Percentiles rank a stretch among this genome's conserved stretches.
These are phyloP conservation scores for Aphelenchoides fujianensis DNA, from an alignment of 1,140 invertebrate genomes.

Conservation along the genomic window DNA sequence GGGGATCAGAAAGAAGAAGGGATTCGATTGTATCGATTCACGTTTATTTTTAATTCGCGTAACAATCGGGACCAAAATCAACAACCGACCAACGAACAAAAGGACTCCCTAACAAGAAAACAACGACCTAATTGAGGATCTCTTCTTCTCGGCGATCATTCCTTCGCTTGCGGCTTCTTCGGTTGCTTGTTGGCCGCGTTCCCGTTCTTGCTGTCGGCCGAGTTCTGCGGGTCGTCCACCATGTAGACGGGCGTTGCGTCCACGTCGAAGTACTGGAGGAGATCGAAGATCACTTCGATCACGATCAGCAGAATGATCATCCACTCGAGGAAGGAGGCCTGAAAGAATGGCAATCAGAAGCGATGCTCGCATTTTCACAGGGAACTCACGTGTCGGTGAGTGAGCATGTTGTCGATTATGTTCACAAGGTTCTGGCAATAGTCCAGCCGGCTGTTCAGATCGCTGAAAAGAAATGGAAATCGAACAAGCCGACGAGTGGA, in stretches of 20 bases:
- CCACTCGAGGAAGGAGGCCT: slow-evolving; percentile 49
- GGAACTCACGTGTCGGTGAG: slow-evolving; percentile 33
- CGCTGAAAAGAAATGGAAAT: slow-evolving; percentile 12
- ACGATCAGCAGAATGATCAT: slow-evolving; percentile 56
- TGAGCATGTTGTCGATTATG: slow-evolving; percentile 25
- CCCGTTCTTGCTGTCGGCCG: too few relatives aligned
- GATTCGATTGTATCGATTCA: too few relatives aligned
- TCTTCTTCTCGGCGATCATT: background rate
- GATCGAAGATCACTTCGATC: slow-evolving; percentile 51
- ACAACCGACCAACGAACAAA: background rate
- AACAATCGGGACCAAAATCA: background rate
- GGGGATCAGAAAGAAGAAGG: too few relatives aligned
- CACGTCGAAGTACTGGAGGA: slow-evolving; percentile 40
- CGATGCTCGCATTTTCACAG: background rate
- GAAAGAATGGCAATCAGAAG: background rate
- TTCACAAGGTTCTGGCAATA: slow-evolving; percentile 32
- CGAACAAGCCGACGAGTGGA: background rate
- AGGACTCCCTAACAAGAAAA: too few relatives aligned
- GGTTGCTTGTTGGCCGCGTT: too few relatives aligned
- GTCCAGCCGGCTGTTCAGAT: slow-evolving; percentile 22
- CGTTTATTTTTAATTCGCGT: too few relatives aligned
- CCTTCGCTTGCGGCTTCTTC: background rate
- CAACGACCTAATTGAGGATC: background rate
- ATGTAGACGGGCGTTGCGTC: slow-evolving; percentile 18
- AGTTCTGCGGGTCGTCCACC: background rate